These are phyloP conservation scores for Cochlearius cochlearius DNA, from an alignment of 2,113 vertebrate species.

Conservation along the genomic window DNA sequence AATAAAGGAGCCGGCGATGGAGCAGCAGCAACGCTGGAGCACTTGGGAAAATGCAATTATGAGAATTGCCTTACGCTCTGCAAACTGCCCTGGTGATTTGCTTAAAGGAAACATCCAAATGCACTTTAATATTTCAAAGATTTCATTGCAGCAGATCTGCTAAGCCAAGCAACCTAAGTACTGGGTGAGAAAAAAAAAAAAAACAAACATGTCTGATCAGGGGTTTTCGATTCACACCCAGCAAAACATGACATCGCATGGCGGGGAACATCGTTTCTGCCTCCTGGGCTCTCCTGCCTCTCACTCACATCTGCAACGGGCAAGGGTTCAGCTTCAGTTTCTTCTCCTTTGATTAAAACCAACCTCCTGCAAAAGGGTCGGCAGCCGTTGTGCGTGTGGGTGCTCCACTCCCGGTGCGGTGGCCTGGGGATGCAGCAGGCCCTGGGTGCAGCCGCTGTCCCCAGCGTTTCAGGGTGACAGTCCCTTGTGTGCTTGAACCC, in stretches of 20 bases:
- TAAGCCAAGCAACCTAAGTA: not conserved
- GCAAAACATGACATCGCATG: not conserved
- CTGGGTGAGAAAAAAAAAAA: not conserved
- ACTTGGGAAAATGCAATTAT: conserved; percentile 19
- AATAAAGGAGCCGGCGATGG: not conserved
- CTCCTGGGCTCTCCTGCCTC: not conserved
- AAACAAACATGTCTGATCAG: not conserved
- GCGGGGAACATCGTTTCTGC: not conserved
- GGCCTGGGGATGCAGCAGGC: not conserved
- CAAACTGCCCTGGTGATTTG: not conserved
- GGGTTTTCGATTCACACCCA: not conserved
- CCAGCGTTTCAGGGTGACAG: not conserved
- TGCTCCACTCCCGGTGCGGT: fast-evolving
- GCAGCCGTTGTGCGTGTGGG: fast-evolving
- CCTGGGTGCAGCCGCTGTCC: fast-evolving
- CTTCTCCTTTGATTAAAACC: not conserved
- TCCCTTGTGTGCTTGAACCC: fast-evolving
- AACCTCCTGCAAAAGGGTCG: fast-evolving
- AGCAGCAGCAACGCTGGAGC: not conserved
- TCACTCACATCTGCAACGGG: fast-evolving
- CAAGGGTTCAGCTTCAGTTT: not conserved
- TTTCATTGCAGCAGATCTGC: not conserved
- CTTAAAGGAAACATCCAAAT: not conserved
- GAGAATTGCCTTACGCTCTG: not conserved
- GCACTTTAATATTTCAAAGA: not conserved